These are phyloP conservation scores for Diloba caeruleocephala DNA, from an alignment of 2,888 invertebrate genomes.

Conservation along the genomic window DNA sequence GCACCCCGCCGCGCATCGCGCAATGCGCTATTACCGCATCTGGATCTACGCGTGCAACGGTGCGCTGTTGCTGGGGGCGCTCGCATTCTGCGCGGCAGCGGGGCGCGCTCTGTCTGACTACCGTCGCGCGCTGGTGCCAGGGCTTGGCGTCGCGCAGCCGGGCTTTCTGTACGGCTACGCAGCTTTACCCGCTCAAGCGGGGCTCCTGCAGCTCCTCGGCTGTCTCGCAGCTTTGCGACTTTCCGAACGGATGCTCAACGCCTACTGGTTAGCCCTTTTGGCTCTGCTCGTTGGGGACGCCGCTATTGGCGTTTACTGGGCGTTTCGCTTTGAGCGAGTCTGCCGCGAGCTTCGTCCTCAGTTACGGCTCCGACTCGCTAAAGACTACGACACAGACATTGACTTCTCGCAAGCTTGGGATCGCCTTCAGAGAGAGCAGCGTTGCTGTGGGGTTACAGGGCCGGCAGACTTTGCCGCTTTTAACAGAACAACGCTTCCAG, in stretches of 20 bases:
- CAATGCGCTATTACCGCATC: constrained; percentile 95
- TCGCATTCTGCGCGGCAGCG: constrained; percentile 94
- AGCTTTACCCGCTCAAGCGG: constrained; percentile 93
- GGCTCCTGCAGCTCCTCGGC: constrained; percentile 92
- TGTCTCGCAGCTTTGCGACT: constrained; percentile 94
- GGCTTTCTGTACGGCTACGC: constrained; percentile 95
- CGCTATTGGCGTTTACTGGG: constrained; percentile 95
- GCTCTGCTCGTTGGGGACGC: constrained; percentile 95
- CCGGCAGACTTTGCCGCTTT: constrained; percentile 86
- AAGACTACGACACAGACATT: constrained; percentile 92
- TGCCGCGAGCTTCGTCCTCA: constrained; percentile 93
- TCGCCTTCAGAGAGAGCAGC: constrained; percentile 92
- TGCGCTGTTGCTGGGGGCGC: constrained; percentile 94
- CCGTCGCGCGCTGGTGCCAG: constrained; percentile 92
- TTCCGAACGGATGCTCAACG: constrained; percentile 94
- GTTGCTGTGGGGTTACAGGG: constrained; percentile 94
- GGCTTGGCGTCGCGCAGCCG: constrained; percentile 93
- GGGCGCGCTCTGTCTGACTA: constrained; percentile 92
- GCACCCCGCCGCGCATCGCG: constrained; percentile 89
- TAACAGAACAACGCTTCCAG: constrained; percentile 79
- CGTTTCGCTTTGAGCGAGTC: constrained; percentile 93
- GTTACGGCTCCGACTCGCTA: constrained; percentile 89
- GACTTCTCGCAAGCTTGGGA: constrained; percentile 94
- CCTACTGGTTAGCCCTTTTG: constrained; percentile 94
- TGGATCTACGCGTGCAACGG: constrained; percentile 98